Base-by-base conservation (phyloP, 2,888 invertebrate species). In the Lasioglossum villosulum region DNA sequence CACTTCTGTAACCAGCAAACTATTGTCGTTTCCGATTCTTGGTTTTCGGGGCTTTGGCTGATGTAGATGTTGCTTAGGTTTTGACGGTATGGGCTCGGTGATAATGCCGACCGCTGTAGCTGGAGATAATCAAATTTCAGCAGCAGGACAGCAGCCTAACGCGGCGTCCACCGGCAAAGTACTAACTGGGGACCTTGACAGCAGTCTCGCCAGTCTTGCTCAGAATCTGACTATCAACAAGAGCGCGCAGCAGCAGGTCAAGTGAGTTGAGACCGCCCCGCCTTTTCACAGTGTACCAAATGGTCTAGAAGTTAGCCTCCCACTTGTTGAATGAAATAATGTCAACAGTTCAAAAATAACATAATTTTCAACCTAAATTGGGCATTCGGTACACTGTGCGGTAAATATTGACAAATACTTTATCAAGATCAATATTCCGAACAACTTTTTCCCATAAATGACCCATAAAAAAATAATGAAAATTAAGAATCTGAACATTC, bases 151-250 rank as follows among this genome's bases (percentile, higher is more conserved):
- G 84, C 92, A 94, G 73, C 90, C 93, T 30, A 95, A 95, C 85
- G 95, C 96, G 94, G 94, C 96, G 89, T 95, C 96, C 93, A 95
- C 96, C 82, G 97, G 97, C 87, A 98, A 97, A 94, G 97, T 99
- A 89, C 96, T 99, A 88, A 98, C 98, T 42, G 98, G 98, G 80
- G 99, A 99, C 95, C 96, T 99, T 95, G 99, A 99, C 95, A 98
- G 98, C 91, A 99, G 98, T 92, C 97, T 99, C 86, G 99, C 99
- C 87, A 98, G 98, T 90, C 96, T 99, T 92, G 99, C 99, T 87
- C 98, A 99, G 96, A 99, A 99, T 95, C 96, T 99, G 92, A 97
- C 97, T 92, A 98, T 98, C 93, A 98, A 98, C 95, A 97, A 97
- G 95, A 97, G 97, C 90, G 96, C 97, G 56, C 95, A 97, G 75